These are phyloP conservation scores for Lepidotrigona ventralis DNA, from an alignment of 1,140 invertebrate species.

Conservation along the genomic window DNA sequence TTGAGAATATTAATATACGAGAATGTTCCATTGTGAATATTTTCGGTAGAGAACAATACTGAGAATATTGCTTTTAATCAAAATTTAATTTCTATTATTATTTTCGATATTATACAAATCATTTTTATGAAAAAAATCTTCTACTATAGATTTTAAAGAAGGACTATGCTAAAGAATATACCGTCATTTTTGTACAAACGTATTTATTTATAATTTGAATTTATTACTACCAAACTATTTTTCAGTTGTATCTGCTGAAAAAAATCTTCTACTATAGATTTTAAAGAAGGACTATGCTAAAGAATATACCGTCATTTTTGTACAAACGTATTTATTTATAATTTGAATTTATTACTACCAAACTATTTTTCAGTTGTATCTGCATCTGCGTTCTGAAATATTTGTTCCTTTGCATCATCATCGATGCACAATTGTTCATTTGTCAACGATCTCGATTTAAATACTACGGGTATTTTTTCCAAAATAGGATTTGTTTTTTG, in stretches of 20 bases:
- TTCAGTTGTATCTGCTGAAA: no score
- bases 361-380: neutral
- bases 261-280: neutral
- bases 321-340: slow-evolving; percentile 23
- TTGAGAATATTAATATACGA: neutral
- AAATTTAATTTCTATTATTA: neutral
- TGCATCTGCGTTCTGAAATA: neutral
- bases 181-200: neutral
- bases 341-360: slow-evolving; percentile 18
- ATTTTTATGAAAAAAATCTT: neutral
- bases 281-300: neutral
- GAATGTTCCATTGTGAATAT: neutral
- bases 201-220: slow-evolving; percentile 23
- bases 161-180: neutral
- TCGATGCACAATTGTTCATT: neutral
- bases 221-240: slow-evolving; percentile 19
- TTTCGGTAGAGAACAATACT: neutral
- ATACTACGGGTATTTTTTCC: slow-evolving; percentile 88
- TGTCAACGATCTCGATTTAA: slow-evolving; percentile 78
- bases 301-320: neutral
- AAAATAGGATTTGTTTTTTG: slow-evolving; percentile 89
- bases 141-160: neutral
- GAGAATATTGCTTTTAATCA: neutral
- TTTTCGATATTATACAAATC: neutral
- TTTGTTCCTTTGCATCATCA: neutral